Conservation (phyloP, 2,113 vertebrate species). For the Trinectes maculatus region DNA sequence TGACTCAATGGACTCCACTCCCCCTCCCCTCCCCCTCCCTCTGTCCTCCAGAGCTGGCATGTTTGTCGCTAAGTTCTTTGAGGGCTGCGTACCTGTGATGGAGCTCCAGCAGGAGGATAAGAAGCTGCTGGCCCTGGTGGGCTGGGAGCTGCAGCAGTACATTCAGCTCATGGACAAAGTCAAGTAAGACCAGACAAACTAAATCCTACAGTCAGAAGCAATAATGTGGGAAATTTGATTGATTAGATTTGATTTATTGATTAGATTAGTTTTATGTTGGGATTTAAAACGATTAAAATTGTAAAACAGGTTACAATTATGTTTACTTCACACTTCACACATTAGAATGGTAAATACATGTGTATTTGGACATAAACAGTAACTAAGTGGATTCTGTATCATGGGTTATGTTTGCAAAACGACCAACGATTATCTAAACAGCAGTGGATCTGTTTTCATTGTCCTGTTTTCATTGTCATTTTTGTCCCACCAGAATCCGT, state of each 20-base stretch:
- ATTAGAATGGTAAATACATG: too few species aligned
- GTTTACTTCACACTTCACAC: too few species aligned
- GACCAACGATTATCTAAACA: too few species aligned
- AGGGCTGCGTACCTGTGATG: slow-evolving; percentile 87
- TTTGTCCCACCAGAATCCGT: slow-evolving; percentile 84
- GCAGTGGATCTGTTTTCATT: too few species aligned
- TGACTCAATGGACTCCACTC: neutral
- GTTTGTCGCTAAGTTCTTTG: slow-evolving; percentile 96
- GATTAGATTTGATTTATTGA: neutral
- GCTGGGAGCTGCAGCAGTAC: slow-evolving; percentile 89
- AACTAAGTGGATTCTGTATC: neutral
- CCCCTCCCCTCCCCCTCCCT: too few species aligned
- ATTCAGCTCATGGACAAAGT: slow-evolving; percentile 92
- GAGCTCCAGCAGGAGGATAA: slow-evolving; percentile 87
- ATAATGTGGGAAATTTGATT: neutral
- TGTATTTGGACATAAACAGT: too few species aligned
- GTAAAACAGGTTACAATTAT: too few species aligned
- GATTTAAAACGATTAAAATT: too few species aligned
- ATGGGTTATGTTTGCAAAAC: neutral
- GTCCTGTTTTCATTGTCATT: neutral
- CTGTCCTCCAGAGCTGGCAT: slow-evolving; percentile 86
- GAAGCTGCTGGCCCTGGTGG: slow-evolving; percentile 86
- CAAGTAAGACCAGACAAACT: slow-evolving; percentile 82
- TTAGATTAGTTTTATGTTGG: neutral
- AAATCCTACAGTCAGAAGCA: neutral